These are phyloP conservation scores for Rotaria socialis DNA, from an alignment of 2,888 invertebrate species.

Conservation along the genomic window DNA sequence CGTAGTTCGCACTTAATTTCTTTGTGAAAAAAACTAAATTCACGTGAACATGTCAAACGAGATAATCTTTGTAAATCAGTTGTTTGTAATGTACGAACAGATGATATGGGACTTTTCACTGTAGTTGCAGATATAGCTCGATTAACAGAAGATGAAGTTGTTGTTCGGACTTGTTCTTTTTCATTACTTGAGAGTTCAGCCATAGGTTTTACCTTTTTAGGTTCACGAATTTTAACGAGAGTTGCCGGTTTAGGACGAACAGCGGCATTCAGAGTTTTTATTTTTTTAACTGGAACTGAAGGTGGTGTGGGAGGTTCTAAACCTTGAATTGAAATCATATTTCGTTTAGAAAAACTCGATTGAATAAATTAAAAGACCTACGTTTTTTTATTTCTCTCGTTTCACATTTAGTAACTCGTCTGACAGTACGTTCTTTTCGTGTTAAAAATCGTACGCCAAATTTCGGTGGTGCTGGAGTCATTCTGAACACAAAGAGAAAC, in stretches of 20 bases:
- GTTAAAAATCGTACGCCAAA: neutral
- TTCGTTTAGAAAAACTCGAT: too few relatives aligned
- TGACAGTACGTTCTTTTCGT: neutral
- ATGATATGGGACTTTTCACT: neutral
- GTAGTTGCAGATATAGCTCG: neutral
- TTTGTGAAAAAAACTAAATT: neutral
- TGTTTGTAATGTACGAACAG: slow-evolving; percentile 11
- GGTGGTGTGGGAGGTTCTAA: neutral
- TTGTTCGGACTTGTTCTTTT: neutral
- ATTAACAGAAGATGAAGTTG: neutral
- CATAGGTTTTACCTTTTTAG: neutral
- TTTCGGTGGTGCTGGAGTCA: neutral
- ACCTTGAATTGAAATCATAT: neutral
- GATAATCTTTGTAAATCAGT: neutral
- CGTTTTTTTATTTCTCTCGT: slow-evolving; percentile 7
- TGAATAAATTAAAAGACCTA: neutral
- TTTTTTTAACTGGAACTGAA: neutral
- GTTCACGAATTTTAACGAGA: neutral
- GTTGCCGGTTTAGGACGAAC: neutral
- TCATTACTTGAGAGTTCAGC: neutral
- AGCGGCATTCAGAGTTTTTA: neutral
- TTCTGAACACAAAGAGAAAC: neutral
- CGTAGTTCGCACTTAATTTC: neutral
- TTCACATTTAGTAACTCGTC: slow-evolving; percentile 3
- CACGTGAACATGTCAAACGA: neutral